A percentile compares a stretch with the other conserved stretches of the same genome.
Conservation (phyloP, 2,888 invertebrate species). For the Dryobotodes eremita region DNA sequence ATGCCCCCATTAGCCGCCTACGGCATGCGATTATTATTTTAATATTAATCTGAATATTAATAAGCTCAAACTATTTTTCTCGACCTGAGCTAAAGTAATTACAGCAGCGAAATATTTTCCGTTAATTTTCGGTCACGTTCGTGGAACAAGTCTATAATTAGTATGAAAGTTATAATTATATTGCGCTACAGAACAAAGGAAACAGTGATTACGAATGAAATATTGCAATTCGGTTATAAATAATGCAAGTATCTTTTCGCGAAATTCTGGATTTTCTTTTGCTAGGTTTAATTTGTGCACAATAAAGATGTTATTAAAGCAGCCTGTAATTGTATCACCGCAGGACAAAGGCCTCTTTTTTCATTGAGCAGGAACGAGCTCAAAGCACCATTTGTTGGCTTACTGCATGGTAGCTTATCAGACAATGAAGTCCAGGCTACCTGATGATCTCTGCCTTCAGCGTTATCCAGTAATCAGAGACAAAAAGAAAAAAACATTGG, state of each 20-base stretch:
- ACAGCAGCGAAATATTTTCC: not conserved
- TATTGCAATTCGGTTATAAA: constrained; percentile 5
- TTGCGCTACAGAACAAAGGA: constrained; percentile 10
- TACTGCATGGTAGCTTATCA: not conserved
- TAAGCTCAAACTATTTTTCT: constrained; percentile 5
- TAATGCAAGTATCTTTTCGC: constrained; percentile 1
- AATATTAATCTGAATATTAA: constrained; percentile 22
- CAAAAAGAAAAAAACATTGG: no score
- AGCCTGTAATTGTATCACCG: not conserved
- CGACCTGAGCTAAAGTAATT: constrained; percentile 6
- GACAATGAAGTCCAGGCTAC: not conserved
- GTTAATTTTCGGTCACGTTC: constrained; percentile 9
- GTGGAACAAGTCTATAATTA: constrained; percentile 16
- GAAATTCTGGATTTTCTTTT: not conserved
- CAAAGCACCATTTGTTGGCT: no score
- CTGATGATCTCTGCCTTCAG: not conserved
- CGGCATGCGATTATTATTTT: not conserved
- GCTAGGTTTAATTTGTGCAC: not conserved
- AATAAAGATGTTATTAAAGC: not conserved
- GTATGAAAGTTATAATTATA: constrained; percentile 33
- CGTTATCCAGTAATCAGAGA: no score
- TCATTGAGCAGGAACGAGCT: no score
- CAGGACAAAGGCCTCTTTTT: not conserved
- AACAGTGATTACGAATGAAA: constrained; percentile 29
- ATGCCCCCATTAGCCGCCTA: not conserved